Conservation (phyloP, 1,140 invertebrate species). For the Lamellibrachia luymesi region DNA sequence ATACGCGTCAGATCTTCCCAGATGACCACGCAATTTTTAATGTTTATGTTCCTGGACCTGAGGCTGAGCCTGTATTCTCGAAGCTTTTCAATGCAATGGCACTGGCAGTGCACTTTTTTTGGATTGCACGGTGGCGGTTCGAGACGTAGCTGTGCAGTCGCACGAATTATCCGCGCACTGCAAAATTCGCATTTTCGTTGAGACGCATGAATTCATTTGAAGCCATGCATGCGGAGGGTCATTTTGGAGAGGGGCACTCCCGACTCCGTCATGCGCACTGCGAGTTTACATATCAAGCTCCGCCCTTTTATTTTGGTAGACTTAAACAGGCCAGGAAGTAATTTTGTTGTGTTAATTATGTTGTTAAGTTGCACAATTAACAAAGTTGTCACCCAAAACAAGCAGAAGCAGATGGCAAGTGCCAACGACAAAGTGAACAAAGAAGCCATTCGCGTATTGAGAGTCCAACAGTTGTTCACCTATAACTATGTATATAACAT, state of each 20-base stretch:
- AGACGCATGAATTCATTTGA: neutral
- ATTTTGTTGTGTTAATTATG: neutral
- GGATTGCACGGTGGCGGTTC: neutral
- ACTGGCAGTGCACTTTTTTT: neutral
- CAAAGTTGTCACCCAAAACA: neutral
- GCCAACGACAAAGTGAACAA: too few relatives aligned
- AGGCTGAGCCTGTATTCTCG: constrained; percentile 16
- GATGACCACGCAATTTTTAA: neutral
- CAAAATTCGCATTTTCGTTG: neutral
- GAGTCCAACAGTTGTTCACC: too few relatives aligned
- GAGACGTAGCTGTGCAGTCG: neutral
- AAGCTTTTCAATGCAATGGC: constrained; percentile 9
- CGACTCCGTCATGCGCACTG: neutral
- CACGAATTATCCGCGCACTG: neutral
- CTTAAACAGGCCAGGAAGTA: neutral
- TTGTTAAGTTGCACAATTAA: neutral
- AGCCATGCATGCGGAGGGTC: neutral
- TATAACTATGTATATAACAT: too few relatives aligned
- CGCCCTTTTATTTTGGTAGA: neutral
- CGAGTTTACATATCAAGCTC: neutral
- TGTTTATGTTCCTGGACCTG: constrained; percentile 23
- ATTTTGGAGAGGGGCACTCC: neutral
- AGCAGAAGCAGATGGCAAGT: neutral
- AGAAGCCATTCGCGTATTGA: too few relatives aligned
- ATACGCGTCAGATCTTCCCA: neutral